Percentiles rank a stretch among this genome's conserved stretches.
phyloP scores from a whole-genome alignment of 2,113 vertebrate genomes.

The Tragelaphus scriptus region DNA sequence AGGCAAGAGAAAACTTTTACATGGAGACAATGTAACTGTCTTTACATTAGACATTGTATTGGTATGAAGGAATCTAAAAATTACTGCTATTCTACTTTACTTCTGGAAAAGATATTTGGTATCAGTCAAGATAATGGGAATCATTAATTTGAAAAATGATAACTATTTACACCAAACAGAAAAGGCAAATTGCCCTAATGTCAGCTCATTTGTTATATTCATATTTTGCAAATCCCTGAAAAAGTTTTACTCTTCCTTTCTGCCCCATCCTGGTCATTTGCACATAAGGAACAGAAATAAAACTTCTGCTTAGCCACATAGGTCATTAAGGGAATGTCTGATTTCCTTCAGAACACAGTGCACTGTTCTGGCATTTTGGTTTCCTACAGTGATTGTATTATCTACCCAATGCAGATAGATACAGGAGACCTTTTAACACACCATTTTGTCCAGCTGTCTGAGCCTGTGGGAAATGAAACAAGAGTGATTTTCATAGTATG shows the following conservation, averaged over 20 bases:
- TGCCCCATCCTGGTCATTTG: neutral
- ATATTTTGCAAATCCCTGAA: neutral
- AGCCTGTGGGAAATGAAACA: neutral
- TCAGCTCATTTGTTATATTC: neutral
- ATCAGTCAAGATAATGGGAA: neutral
- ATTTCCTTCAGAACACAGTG: neutral
- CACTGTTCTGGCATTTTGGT: neutral
- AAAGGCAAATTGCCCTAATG: constrained; percentile 7
- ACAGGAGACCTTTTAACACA: neutral
- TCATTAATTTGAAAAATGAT: constrained; percentile 37
- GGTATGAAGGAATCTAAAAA: neutral
- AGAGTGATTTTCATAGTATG: neutral
- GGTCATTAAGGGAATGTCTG: neutral
- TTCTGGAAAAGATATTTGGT: constrained; percentile 18
- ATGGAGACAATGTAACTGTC: neutral
- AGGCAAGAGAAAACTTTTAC: neutral
- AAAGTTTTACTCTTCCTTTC: neutral
- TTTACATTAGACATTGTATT: neutral
- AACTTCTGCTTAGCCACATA: neutral
- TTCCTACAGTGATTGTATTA: neutral
- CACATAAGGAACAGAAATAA: neutral
- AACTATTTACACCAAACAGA: neutral
- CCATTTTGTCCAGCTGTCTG: neutral
- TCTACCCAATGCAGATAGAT: neutral
- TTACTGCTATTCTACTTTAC: neutral